Evolutionary conservation across 2,113 vertebrate genomes (phyloP).

Genomic region (Montifringilla adamsi): DNA sequence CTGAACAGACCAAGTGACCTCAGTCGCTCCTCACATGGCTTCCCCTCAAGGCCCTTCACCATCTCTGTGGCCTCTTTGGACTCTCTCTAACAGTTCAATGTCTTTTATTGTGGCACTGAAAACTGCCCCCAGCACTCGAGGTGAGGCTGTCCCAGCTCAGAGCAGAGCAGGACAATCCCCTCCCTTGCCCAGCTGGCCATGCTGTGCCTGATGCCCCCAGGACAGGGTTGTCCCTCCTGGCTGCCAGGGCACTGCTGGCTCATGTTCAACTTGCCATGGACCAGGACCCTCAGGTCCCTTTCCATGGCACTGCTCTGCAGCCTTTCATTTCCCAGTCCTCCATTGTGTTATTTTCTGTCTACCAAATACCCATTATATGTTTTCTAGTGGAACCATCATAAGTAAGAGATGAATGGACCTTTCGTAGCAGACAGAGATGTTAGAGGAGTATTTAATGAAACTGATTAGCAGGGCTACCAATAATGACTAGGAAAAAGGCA

Average conservation of each 20-base stretch:
- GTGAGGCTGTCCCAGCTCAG: fast-evolving
- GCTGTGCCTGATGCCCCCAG: not conserved
- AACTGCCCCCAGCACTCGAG: fast-evolving
- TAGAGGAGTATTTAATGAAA: not conserved
- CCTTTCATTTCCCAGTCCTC: not conserved
- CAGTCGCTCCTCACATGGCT: fast-evolving
- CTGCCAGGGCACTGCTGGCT: not conserved
- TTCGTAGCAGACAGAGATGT: not conserved
- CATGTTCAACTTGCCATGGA: fast-evolving
- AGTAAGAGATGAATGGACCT: not conserved
- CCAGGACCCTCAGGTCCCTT: not conserved
- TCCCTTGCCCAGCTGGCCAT: not conserved
- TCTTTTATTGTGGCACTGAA: not conserved
- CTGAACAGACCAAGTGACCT: not conserved
- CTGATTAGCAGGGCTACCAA: not conserved
- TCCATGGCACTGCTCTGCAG: fast-evolving
- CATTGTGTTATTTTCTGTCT: not conserved
- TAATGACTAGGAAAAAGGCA: not conserved
- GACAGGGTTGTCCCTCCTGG: not conserved
- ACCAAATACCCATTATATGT: not conserved
- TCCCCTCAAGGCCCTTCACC: not conserved
- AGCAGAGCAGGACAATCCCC: not conserved
- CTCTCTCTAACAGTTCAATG: fast-evolving
- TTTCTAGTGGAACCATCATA: not conserved
- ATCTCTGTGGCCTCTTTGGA: not conserved